Base-by-base conservation (phyloP, 2,888 invertebrate genomes). In the Microctonus hyperodae region DNA sequence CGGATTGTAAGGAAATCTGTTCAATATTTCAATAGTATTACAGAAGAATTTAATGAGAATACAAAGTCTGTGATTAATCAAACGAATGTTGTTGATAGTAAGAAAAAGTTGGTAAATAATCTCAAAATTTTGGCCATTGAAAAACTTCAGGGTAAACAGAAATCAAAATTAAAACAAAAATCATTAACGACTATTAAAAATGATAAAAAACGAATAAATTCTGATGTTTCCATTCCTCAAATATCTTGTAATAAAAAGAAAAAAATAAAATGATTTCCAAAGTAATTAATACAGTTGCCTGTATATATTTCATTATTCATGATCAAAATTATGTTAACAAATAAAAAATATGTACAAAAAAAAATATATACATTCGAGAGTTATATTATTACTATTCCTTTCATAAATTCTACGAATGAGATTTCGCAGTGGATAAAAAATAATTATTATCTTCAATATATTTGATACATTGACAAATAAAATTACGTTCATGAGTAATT, bases 401-500 rank as follows among this genome's bases (percentile, higher is more conserved):
- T n/a, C n/a, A n/a, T n/a, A n/a, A n/a, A n/a, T n/a, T n/a, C n/a
- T n/a, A n/a, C n/a, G n/a, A n/a, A n/a, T n/a, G n/a, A n/a, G n/a
- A n/a, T n/a, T n/a, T n/a, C n/a, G n/a, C n/a, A n/a, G n/a, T 37
- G 63, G 65, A 73, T 57, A 86, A 87, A 85, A 95, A 94, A 83
- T 91, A 95, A 75, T 94, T 90, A 75, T 92, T 91, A 71, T 90
- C 87, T 33, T 92, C 90, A 59, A 95, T 90, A 85, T 90, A 89
- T 73, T 92, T 90, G 37, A 96, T 89, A 85, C 96, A 96, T 81
- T 97, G 96, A 33, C 95, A 86, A 59, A 97, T 87, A 56, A 93
- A 86, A 84, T 96, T 97, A 62, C 96, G 87, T 84, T 97, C 97
- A 75, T 93, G 92, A 70, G 90, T 87, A 73, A 97, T 94, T 81